Conservation (phyloP, 2,797 vertebrate species). For the Thamnophis elegans region DNA sequence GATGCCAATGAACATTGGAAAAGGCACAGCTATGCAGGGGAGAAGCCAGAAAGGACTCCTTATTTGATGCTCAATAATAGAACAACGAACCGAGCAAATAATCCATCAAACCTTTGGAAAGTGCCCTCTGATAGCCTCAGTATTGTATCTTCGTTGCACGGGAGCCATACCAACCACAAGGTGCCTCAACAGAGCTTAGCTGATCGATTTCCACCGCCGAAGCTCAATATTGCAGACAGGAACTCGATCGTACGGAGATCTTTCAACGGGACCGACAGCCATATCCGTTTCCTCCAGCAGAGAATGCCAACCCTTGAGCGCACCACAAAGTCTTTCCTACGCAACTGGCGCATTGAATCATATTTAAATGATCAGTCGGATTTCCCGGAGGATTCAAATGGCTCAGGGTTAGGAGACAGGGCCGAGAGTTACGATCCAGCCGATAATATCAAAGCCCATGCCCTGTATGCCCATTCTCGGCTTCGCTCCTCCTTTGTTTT, state of each 20-base stretch:
- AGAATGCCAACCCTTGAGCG: conserved; percentile 86
- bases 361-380: conserved; percentile 87
- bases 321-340: conserved; percentile 87
- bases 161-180: conserved; percentile 60
- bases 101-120: conserved; percentile 79
- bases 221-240: conserved; percentile 73
- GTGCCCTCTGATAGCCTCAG: conserved; percentile 77
- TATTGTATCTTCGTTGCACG: conserved; percentile 67
- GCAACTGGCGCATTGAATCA: conserved; percentile 89
- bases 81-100: conserved; percentile 64
- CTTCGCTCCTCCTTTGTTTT: conserved; percentile 85
- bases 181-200: conserved; percentile 72
- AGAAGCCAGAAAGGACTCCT: conserved; percentile 77
- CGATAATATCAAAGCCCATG: conserved; percentile 70
- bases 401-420: conserved; percentile 62
- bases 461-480: conserved; percentile 75
- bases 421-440: conserved; percentile 76
- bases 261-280: conserved; percentile 85
- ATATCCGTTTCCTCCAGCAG: conserved; percentile 81
- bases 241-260: conserved; percentile 80
- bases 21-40: conserved; percentile 95
- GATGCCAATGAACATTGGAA: conserved; percentile 83
- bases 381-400: conserved; percentile 69
- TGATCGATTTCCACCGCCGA: conserved; percentile 69
- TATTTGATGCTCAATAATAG: conserved; percentile 71